These are phyloP conservation scores for Meles meles DNA, from an alignment of 2,113 vertebrate genomes.

Conservation along the genomic window DNA sequence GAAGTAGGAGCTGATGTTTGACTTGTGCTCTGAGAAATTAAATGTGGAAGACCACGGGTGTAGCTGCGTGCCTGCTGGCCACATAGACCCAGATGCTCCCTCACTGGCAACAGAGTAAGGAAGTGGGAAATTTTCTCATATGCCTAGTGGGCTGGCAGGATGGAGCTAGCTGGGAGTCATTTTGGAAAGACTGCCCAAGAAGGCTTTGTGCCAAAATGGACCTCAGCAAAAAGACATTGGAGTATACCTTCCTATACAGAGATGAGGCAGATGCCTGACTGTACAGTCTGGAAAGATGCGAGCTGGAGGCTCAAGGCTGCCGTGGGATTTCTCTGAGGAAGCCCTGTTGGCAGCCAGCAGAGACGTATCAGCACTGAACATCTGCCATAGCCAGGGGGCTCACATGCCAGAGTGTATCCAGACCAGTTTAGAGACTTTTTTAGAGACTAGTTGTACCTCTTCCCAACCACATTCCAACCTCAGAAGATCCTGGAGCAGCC, in stretches of 20 bases:
- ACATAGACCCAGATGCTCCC: background rate
- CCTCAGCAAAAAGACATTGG: background rate
- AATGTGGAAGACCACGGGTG: background rate
- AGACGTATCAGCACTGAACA: background rate
- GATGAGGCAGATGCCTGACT: background rate
- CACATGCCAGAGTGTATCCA: background rate
- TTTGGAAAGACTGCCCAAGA: background rate
- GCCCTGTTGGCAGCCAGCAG: background rate
- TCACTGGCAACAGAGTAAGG: background rate
- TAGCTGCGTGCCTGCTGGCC: background rate
- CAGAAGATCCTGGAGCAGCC: background rate
- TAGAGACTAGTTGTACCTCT: background rate
- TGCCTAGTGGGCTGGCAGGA: too few relatives aligned
- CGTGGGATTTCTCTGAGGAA: background rate
- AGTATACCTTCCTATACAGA: background rate
- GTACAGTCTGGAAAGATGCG: background rate
- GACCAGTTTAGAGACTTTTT: background rate
- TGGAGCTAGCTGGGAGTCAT: background rate
- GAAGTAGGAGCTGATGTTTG: background rate
- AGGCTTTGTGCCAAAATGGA: background rate
- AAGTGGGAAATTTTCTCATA: background rate
- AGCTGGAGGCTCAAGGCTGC: background rate
- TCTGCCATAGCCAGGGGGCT: background rate
- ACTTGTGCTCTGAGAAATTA: background rate
- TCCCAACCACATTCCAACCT: background rate